Conservation (phyloP, 2,888 invertebrate genomes). For the Dascillus cervinus region DNA sequence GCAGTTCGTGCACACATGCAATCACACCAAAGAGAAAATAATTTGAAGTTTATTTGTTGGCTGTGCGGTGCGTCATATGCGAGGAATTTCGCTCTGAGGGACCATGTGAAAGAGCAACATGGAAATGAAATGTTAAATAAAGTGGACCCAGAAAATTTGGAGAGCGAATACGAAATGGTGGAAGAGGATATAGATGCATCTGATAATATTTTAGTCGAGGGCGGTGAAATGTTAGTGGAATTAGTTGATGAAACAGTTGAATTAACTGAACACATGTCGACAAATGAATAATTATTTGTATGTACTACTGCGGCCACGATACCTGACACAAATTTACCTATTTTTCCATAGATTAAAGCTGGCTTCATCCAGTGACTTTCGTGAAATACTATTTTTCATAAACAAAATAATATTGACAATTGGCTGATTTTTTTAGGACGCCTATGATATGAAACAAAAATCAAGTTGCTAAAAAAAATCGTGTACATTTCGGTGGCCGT, state of each 20-base stretch:
- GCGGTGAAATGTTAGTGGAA: not conserved
- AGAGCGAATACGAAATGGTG: constrained; percentile 12
- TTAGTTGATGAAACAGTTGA: not conserved
- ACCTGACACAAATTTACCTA: no score
- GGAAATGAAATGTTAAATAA: constrained; percentile 4
- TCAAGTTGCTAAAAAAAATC: no score
- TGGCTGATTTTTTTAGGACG: no score
- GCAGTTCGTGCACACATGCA: constrained; percentile 70
- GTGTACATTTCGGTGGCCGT: no score
- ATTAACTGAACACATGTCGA: not conserved
- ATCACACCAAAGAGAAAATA: constrained; percentile 62
- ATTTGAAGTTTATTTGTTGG: constrained; percentile 60
- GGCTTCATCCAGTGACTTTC: no score
- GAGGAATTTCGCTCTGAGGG: constrained; percentile 63
- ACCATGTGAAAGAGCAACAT: constrained; percentile 64
- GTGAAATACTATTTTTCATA: no score
- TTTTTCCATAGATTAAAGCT: no score
- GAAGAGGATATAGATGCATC: constrained; percentile 11
- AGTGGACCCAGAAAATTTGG: constrained; percentile 9
- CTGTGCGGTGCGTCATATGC: constrained; percentile 73
- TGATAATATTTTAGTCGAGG: not conserved
- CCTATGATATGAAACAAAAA: no score
- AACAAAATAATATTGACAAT: no score
- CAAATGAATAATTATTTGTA: no score
- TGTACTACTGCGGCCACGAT: no score